Evolutionary conservation across 1,140 invertebrate species (phyloP).

Genomic region (Acromyrmex heyeri): DNA sequence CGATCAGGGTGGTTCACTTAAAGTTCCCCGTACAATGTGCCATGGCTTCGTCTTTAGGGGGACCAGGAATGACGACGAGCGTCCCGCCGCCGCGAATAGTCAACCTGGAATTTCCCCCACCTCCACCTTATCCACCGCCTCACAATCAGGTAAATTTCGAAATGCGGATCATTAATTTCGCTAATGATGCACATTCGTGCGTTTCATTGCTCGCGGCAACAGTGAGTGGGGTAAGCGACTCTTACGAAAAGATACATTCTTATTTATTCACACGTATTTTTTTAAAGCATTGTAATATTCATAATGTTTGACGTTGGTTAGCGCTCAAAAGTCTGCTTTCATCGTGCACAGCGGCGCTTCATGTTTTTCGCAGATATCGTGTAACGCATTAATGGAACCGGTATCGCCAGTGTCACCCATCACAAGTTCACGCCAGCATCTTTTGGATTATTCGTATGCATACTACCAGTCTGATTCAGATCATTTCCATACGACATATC

Average conservation of each 20-base stretch:
- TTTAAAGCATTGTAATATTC: background rate
- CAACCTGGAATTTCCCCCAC: constrained; percentile 87
- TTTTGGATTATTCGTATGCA: constrained; percentile 91
- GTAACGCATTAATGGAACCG: constrained; percentile 64
- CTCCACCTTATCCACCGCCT: constrained; percentile 87
- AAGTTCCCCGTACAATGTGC: constrained; percentile 75
- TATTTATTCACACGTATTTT: constrained; percentile 1
- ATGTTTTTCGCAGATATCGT: constrained; percentile 52
- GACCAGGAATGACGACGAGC: constrained; percentile 77
- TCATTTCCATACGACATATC: constrained; percentile 80
- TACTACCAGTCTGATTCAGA: constrained; percentile 91
- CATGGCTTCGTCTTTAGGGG: constrained; percentile 81
- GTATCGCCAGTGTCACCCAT: constrained; percentile 62
- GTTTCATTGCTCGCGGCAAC: background rate
- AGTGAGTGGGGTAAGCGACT: background rate
- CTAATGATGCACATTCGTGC: background rate
- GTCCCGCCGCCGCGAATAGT: constrained; percentile 80
- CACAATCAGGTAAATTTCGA: constrained; percentile 74
- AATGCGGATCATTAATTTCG: constrained; percentile 25
- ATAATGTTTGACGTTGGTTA: background rate
- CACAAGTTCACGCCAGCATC: constrained; percentile 68
- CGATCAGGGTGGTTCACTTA: constrained; percentile 33
- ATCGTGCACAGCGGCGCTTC: background rate
- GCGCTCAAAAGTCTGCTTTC: background rate
- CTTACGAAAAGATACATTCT: background rate